These are phyloP conservation scores for Pygoscelis antarcticus DNA, from an alignment of 2,113 vertebrate genomes.

Conservation along the genomic window DNA sequence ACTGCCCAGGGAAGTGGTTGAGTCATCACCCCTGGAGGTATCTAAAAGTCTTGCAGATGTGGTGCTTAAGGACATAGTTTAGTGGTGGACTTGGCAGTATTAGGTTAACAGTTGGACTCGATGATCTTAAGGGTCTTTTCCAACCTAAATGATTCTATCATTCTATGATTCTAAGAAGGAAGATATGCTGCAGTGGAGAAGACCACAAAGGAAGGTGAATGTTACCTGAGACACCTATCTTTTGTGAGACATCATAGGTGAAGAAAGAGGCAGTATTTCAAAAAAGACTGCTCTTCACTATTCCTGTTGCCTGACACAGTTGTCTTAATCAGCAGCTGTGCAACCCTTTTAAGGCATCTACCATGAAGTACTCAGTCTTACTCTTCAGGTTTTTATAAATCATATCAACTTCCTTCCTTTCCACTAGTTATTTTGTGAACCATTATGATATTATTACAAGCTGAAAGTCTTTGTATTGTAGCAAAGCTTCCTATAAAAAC, in stretches of 20 bases:
- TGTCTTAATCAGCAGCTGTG: not conserved
- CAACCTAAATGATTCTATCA: not conserved
- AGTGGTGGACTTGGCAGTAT: not conserved
- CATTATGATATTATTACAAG: not conserved
- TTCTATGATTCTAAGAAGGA: not conserved
- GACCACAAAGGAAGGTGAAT: not conserved
- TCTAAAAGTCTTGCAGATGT: not conserved
- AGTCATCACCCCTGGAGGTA: not conserved
- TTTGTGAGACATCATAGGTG: not conserved
- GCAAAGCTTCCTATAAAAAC: not conserved
- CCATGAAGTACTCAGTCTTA: not conserved
- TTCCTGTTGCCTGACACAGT: not conserved
- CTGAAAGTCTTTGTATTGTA: not conserved
- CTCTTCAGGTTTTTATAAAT: not conserved
- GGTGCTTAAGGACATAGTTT: not conserved
- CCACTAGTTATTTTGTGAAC: not conserved
- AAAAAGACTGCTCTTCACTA: not conserved
- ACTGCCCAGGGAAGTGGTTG: not conserved
- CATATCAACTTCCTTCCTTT: not conserved
- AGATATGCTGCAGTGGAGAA: not conserved
- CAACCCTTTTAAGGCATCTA: not conserved
- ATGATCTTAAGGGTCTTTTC: not conserved
- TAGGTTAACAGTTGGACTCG: not conserved
- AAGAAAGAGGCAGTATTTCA: not conserved
- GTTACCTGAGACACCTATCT: not conserved